phyloP scores from a whole-genome alignment of 2,113 vertebrate species.

The Ascaphus truei region DNA sequence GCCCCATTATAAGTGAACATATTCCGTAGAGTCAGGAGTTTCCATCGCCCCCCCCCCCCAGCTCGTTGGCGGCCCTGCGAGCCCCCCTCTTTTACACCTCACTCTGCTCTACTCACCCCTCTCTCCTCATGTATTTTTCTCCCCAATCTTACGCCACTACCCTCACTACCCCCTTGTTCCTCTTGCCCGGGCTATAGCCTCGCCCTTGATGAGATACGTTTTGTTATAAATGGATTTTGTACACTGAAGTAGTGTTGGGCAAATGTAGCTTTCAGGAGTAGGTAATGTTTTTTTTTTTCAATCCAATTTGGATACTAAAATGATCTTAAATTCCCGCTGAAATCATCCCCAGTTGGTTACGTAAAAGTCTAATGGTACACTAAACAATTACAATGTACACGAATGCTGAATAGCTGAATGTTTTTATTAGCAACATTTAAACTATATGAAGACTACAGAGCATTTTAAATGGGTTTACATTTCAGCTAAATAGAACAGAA shows the following conservation, averaged over 20 bases:
- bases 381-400: conserved; percentile 2
- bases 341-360: conserved; percentile 1
- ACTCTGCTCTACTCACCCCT: too few species aligned
- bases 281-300: conserved; percentile 10
- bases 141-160: too few species aligned
- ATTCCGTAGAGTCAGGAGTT: too few species aligned
- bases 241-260: background rate
- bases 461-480: background rate
- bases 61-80: too few species aligned
- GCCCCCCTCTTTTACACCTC: too few species aligned
- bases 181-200: too few species aligned
- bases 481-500: background rate
- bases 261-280: background rate
- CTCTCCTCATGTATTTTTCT: too few species aligned
- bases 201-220: too few species aligned
- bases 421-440: background rate
- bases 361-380: background rate
- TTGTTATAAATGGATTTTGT: background rate
- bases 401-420: background rate
- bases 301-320: conserved; percentile 1
- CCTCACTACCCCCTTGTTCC: too few species aligned
- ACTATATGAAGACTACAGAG: background rate
- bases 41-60: too few species aligned
- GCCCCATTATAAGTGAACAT: too few species aligned
- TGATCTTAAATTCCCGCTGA: background rate